Evolutionary conservation across 2,888 invertebrate species (phyloP).

Genomic region (Epistrophe eligans): DNA sequence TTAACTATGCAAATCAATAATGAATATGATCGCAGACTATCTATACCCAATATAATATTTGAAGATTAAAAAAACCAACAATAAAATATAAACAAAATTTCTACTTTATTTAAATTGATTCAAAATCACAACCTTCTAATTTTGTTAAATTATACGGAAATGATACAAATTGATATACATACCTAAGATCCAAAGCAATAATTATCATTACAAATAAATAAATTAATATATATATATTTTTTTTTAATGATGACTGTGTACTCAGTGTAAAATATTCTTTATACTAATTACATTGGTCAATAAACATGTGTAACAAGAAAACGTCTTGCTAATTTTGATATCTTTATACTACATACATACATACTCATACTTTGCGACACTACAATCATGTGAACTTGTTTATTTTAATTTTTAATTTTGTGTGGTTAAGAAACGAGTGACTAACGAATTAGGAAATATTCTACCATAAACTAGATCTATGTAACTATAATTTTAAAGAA

Average conservation of each 20-base stretch:
- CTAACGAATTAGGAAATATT: too few species aligned
- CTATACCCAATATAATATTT: background rate
- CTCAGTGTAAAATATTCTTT: background rate
- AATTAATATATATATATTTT: too few species aligned
- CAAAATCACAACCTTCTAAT: conserved; percentile 11
- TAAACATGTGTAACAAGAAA: background rate
- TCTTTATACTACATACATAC: too few species aligned
- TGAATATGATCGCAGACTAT: background rate
- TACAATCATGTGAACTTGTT: background rate
- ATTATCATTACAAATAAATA: background rate
- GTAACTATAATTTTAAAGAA: too few species aligned
- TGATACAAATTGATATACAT: background rate
- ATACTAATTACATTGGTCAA: background rate
- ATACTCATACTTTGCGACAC: background rate
- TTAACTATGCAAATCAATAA: conserved; percentile 2
- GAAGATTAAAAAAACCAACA: background rate
- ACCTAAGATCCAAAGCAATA: background rate
- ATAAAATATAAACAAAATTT: background rate
- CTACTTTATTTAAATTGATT: background rate
- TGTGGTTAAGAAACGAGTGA: too few species aligned
- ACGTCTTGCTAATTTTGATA: background rate
- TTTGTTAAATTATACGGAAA: background rate
- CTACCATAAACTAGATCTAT: too few species aligned
- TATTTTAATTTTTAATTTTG: background rate
- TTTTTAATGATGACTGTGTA: background rate